Base-by-base conservation (phyloP, 2,113 vertebrate genomes). In the Martes martes region DNA sequence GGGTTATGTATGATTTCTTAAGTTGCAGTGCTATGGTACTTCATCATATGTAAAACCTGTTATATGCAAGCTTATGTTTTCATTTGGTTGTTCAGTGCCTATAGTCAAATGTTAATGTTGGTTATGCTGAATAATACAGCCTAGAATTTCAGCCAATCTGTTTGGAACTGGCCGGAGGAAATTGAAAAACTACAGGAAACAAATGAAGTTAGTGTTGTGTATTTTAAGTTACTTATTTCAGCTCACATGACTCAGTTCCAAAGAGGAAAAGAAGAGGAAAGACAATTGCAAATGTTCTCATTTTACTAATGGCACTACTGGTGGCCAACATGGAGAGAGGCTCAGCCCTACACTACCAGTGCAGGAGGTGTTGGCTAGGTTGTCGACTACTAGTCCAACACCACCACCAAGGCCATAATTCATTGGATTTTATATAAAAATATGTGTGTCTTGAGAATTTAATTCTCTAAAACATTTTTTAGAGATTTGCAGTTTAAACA, bases 1-100 rank as follows among this genome's bases (percentile, higher is more conserved):
- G 33, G 4, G 6, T 84, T 91, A 26, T 71, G 33, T 78, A 15
- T 67, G 45, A 15, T 36, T 80, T 42, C 76, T 55, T 80, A 80
- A 47, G 4, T 1, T 15, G n/a, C 23, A 9, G 6, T 42, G 23
- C 65, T 45, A 6, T 8, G 11, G 3, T 50, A 26, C 15, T 2
- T 69, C 19, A 36, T 26, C n/a, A 19, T 52, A 19, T 23, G 10
- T 73, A 57, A 87, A 87, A 45, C n/a, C 10, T 63, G 65, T 42
- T 57, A 14, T 14, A 42, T 63, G 45, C 18, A 85, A 63, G 57
- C 11, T 11, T 23, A 13, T 59, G 4, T 92, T 63, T 50, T 33
- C 89, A 81, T 23, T 23, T 74, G 39, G 42, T 52, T 36, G 9
- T 59, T 73, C 52, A n/a, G 42, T 19, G 45, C 42, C 42, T 45